Base-by-base conservation (phyloP, 2,797 vertebrate species). In the Notoglanidium macrostoma region DNA sequence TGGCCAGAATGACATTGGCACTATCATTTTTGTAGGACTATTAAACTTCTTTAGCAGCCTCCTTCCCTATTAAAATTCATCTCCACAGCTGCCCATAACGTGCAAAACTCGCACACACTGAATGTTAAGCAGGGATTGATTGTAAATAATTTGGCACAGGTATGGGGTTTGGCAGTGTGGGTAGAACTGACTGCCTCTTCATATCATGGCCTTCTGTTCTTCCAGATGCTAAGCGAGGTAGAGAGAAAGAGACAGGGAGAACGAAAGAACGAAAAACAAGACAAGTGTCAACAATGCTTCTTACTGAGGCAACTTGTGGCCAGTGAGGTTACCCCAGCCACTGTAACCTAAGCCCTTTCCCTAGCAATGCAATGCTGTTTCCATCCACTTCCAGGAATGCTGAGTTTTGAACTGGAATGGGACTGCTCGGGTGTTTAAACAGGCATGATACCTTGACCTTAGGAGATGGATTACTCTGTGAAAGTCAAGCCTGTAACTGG, bases 101-200 rank as follows among this genome's bases (percentile, higher is more conserved):
- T 88, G 89, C 87, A 85, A 86, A 89, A 89, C 89, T 89, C 86
- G 87, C 88, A 44, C 61, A 63, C 46, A 91, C 92, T 92, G 95
- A 95, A 96, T 95, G 91, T 94, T 95, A 95, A 95, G 89, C 92
- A 94, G 95, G 93, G 89, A 92, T 92, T 95, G 91, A 89, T 95
- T 95, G 92, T 95, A 95, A 95, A 96, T 95, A 95, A 96, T 93
- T 93, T 95, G 92, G 90, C 92, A 89, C 90, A 91, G 93, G 92
- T 95, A 90, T 89, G 65, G 89, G 91, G 95, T 90, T 94, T 94
- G 93, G 84, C 89, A 91, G 92, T 89, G 82, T 92, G 87, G 93
- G 89, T 86, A 88, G 92, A 91, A 92, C 91, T 90, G 88, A 92
- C 91, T 95, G 93, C 92, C 93, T 95, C 91, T 92, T 94, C 92